phyloP scores from a whole-genome alignment of 2,888 invertebrate species.

The Macaria liturata region DNA sequence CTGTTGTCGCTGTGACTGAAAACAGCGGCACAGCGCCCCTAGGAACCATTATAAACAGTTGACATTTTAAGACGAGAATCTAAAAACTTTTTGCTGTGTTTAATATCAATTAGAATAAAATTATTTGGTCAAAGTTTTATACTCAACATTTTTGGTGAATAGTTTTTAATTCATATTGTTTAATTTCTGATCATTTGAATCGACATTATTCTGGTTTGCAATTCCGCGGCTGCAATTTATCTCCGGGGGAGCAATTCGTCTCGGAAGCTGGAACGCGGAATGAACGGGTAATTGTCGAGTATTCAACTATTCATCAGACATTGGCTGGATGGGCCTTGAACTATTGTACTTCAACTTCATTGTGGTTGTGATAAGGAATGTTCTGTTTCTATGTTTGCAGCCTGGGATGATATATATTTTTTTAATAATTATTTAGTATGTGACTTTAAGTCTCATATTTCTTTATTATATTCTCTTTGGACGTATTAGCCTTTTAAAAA shows the following conservation, averaged over 20 bases:
- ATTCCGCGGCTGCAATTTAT: constrained; percentile 67
- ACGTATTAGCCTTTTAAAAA: too few relatives aligned
- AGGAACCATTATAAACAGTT: too few relatives aligned
- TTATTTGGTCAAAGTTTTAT: too few relatives aligned
- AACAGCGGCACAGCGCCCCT: background rate
- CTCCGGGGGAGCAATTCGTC: constrained; percentile 52
- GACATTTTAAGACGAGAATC: too few relatives aligned
- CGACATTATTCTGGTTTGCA: constrained; percentile 44
- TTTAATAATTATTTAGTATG: background rate
- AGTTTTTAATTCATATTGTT: too few relatives aligned
- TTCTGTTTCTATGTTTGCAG: constrained; percentile 38
- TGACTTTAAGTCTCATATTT: too few relatives aligned
- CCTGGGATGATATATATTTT: constrained; percentile 16
- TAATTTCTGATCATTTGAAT: too few relatives aligned
- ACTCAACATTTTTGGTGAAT: too few relatives aligned
- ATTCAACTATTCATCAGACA: constrained; percentile 52
- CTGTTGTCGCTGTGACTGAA: constrained; percentile 4
- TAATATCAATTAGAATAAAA: too few relatives aligned
- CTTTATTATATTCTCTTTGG: too few relatives aligned
- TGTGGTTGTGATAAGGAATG: constrained; percentile 42
- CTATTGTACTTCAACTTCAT: constrained; percentile 59
- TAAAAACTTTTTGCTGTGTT: too few relatives aligned
- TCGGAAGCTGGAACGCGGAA: constrained; percentile 59
- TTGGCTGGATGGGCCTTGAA: constrained; percentile 42
- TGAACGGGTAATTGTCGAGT: constrained; percentile 47